Evolutionary conservation across 2,113 vertebrate species (phyloP).

Genomic region (Alouatta palliata): DNA sequence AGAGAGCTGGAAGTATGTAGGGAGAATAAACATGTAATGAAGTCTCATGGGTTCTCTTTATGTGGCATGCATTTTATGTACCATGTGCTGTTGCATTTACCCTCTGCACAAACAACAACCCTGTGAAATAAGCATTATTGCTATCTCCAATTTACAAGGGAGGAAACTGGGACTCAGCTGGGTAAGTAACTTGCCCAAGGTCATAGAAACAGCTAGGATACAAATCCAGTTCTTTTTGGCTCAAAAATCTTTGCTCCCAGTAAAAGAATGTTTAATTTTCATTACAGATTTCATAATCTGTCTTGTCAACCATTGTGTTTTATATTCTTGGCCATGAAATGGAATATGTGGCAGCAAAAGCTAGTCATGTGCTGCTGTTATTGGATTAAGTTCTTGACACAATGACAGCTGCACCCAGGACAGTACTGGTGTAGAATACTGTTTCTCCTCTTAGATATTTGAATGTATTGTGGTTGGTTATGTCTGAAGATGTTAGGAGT

Average conservation of each 20-base stretch:
- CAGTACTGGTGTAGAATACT: not conserved
- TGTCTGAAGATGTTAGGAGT: not conserved
- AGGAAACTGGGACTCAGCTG: not conserved
- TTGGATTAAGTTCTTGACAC: not conserved
- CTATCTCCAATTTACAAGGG: not conserved
- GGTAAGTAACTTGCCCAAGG: not conserved
- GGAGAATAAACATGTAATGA: not conserved
- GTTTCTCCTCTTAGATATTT: not conserved
- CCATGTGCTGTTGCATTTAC: not conserved
- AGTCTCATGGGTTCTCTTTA: not conserved
- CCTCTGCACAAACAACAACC: no score
- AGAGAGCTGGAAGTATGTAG: accelerated
- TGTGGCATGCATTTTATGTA: not conserved
- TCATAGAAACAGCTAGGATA: not conserved
- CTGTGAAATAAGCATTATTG: not conserved
- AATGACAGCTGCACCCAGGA: not conserved
- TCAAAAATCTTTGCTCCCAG: not conserved
- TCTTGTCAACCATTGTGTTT: not conserved
- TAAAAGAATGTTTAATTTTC: not conserved
- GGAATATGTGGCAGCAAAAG: not conserved
- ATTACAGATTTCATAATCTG: not conserved
- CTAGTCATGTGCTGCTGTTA: not conserved
- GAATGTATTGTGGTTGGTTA: not conserved
- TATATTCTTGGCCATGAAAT: slow-evolving; percentile 15
- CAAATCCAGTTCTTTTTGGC: not conserved